phyloP scores from a whole-genome alignment of 1,140 invertebrate species.

The Brachionus rotundiformis region DNA sequence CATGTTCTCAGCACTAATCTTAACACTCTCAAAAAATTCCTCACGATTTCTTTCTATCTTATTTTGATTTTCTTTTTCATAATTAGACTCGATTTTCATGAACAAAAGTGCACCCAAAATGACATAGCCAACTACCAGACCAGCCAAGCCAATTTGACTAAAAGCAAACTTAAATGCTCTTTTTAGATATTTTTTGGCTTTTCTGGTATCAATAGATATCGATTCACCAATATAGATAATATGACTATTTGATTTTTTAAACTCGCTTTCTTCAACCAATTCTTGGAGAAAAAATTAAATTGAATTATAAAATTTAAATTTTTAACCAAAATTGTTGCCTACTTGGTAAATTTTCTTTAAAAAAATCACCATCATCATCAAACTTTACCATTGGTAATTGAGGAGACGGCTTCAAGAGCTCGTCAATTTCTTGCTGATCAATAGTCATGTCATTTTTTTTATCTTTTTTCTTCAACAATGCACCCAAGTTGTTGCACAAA shows the following conservation, averaged over 20 bases:
- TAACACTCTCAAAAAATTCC: constrained; percentile 48
- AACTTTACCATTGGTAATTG: constrained; percentile 46
- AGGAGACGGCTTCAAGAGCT: constrained; percentile 12
- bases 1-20: constrained; percentile 34
- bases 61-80: constrained; percentile 49
- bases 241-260: constrained; percentile 33
- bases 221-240: constrained; percentile 42
- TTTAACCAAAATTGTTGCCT: background rate
- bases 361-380: constrained; percentile 49
- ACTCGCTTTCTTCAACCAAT: background rate
- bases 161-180: constrained; percentile 50
- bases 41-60: constrained; percentile 22
- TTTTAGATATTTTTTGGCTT: constrained; percentile 45
- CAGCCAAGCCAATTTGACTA: constrained; percentile 49
- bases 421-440: constrained; percentile 28
- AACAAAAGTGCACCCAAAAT: constrained; percentile 51
- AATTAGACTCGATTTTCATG: constrained; percentile 43
- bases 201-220: constrained; percentile 28
- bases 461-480: background rate
- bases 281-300: background rate
- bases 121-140: constrained; percentile 52
- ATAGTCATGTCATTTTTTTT: background rate
- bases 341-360: constrained; percentile 44
- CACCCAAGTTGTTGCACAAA: background rate
- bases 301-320: background rate